Evolutionary conservation across 2,113 vertebrate species (phyloP).

Genomic region (Caranx melampygus): DNA sequence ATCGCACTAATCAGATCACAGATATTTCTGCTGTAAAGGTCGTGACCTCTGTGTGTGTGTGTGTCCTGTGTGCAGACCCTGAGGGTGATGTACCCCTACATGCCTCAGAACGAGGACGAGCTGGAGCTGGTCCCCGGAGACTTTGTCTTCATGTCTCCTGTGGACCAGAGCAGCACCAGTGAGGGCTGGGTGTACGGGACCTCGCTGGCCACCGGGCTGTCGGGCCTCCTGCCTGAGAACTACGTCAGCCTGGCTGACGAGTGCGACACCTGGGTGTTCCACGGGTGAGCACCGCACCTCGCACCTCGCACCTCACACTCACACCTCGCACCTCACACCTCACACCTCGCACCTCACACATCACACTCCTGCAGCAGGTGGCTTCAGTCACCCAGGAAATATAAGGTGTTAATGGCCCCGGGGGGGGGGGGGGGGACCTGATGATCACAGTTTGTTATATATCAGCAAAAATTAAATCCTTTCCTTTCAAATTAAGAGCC

Average conservation of each 20-base stretch:
- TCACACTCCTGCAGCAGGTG: too few relatives aligned
- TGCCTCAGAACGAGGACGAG: constrained; percentile 94
- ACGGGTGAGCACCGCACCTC: constrained; percentile 82
- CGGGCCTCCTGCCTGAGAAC: constrained; percentile 95
- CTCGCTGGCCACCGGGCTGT: constrained; percentile 90
- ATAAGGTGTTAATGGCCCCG: too few relatives aligned
- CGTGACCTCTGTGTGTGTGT: neutral
- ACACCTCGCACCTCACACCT: too few relatives aligned
- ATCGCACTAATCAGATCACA: neutral
- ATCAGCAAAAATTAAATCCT: too few relatives aligned
- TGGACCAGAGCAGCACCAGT: constrained; percentile 92
- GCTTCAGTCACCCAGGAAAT: too few relatives aligned
- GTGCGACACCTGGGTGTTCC: constrained; percentile 94
- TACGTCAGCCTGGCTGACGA: constrained; percentile 93
- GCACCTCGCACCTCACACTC: too few relatives aligned
- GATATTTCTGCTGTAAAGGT: neutral
- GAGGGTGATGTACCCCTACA: constrained; percentile 94
- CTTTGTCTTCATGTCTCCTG: constrained; percentile 93
- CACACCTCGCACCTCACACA: too few relatives aligned
- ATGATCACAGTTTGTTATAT: too few relatives aligned
- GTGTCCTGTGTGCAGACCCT: constrained; percentile 83
- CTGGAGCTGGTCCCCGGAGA: constrained; percentile 94
- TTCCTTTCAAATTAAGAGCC: too few relatives aligned
- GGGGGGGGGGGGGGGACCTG: too few relatives aligned
- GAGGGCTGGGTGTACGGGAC: constrained; percentile 96